Conservation (phyloP, 2,797 vertebrate species). For the Botia almorhae region DNA sequence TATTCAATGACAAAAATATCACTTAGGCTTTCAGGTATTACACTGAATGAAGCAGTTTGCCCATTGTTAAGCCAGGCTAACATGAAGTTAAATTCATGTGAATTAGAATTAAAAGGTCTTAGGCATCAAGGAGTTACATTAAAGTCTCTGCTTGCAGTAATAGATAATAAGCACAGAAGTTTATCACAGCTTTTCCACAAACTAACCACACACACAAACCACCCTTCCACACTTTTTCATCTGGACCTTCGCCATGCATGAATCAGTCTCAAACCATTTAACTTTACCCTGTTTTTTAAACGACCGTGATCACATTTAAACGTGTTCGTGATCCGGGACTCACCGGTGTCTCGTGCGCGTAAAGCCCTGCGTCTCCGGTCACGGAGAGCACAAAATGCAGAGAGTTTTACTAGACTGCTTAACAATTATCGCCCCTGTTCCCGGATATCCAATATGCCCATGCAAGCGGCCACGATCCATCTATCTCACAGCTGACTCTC, state of each 20-base stretch:
- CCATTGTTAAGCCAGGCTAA: background rate
- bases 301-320: background rate
- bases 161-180: background rate
- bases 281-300: conserved; percentile 16
- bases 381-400: conserved; percentile 5
- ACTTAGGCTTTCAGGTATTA: background rate
- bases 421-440: conserved; percentile 15
- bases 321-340: background rate
- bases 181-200: background rate
- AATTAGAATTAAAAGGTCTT: background rate
- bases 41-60: background rate
- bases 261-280: conserved; percentile 3
- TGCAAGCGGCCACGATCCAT: conserved; percentile 19
- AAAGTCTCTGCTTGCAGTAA: too few species aligned
- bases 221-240: background rate
- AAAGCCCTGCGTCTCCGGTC: conserved; percentile 1
- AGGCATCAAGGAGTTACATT: too few species aligned
- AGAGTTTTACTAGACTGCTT: background rate
- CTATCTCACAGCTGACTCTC: conserved; percentile 47
- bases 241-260: background rate
- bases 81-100: background rate
- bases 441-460: conserved; percentile 22
- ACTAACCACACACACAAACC: background rate
- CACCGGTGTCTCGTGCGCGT: conserved; percentile 1
- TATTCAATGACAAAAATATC: background rate